These are phyloP conservation scores for Formica exsecta DNA, from an alignment of 1,140 invertebrate species.

Conservation along the genomic window DNA sequence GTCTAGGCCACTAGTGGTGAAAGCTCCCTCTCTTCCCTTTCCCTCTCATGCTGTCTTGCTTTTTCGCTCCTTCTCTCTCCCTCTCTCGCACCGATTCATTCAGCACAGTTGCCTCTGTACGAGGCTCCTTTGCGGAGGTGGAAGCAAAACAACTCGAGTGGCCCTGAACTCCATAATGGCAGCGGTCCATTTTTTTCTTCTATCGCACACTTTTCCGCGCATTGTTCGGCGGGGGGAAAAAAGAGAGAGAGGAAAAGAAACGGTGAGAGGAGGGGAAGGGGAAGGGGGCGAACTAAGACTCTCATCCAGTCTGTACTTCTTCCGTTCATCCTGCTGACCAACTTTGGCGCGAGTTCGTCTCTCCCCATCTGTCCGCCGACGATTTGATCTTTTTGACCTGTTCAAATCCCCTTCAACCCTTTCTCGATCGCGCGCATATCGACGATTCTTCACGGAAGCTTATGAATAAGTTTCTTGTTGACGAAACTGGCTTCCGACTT, in stretches of 20 bases:
- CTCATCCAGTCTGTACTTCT: constrained; percentile 66
- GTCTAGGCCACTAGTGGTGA: constrained; percentile 76
- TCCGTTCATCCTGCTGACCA: constrained; percentile 77
- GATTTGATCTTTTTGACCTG: constrained; percentile 67
- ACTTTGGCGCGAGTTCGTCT: constrained; percentile 72
- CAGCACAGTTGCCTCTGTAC: constrained; percentile 77
- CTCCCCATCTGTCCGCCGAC: constrained; percentile 24
- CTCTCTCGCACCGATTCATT: constrained; percentile 73
- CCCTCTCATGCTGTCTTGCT: neutral
- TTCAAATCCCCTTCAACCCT: constrained; percentile 58
- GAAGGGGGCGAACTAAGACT: constrained; percentile 21
- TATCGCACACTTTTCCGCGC: constrained; percentile 77
- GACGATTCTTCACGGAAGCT: constrained; percentile 67
- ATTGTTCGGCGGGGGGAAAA: constrained; percentile 69
- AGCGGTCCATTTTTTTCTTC: constrained; percentile 77
- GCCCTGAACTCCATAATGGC: constrained; percentile 78
- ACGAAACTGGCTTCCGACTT: neutral
- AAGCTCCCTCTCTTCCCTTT: constrained; percentile 69
- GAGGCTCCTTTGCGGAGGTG: constrained; percentile 76
- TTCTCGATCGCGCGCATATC: constrained; percentile 56
- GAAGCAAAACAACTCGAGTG: constrained; percentile 79
- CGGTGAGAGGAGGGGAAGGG: constrained; percentile 12
- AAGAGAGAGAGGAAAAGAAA: constrained; percentile 10
- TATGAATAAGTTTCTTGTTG: constrained; percentile 57
- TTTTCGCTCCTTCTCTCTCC: constrained; percentile 58